Percentiles rank a stretch among this genome's conserved stretches.
Evolutionary conservation across 2,888 invertebrate species (phyloP).

Genomic region (Ectemnius cavifrons): DNA sequence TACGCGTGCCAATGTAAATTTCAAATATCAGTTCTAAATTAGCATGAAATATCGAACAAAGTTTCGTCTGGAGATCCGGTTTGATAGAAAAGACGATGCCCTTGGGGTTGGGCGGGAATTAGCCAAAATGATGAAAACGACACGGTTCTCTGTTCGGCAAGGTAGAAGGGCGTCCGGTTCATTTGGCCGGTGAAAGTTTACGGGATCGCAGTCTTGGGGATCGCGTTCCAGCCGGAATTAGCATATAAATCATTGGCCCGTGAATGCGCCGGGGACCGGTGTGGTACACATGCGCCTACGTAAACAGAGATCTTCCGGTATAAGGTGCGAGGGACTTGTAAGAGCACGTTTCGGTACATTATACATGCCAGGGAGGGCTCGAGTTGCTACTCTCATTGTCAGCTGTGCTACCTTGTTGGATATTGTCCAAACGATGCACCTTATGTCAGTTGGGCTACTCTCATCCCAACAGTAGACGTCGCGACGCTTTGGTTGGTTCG

Average conservation of each 20-base stretch:
- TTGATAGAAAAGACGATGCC: not conserved
- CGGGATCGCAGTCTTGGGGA: conserved; percentile 29
- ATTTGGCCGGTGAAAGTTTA: conserved; percentile 56
- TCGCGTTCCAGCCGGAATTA: conserved; percentile 54
- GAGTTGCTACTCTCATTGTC: conserved; percentile 62
- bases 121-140: conserved; percentile 23
- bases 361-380: conserved; percentile 52
- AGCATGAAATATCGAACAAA: no score
- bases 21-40: no score
- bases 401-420: conserved; percentile 66
- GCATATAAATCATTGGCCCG: conserved; percentile 63
- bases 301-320: not conserved
- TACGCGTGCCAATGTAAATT: no score
- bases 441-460: conserved; percentile 26
- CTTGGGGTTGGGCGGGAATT: conserved; percentile 5
- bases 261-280: conserved; percentile 51
- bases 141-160: conserved; percentile 2
- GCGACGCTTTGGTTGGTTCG: conserved; percentile 4
- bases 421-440: conserved; percentile 57
- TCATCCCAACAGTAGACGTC: conserved; percentile 21
- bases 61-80: no score
- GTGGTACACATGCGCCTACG: conserved; percentile 5
- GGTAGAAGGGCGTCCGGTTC: conserved; percentile 20
- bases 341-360: conserved; percentile 40
- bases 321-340: conserved; percentile 27